A percentile compares a stretch with the other conserved stretches of the same genome.
Evolutionary conservation across 1,140 invertebrate species (phyloP).

Genomic region (Chironomus tepperi): DNA sequence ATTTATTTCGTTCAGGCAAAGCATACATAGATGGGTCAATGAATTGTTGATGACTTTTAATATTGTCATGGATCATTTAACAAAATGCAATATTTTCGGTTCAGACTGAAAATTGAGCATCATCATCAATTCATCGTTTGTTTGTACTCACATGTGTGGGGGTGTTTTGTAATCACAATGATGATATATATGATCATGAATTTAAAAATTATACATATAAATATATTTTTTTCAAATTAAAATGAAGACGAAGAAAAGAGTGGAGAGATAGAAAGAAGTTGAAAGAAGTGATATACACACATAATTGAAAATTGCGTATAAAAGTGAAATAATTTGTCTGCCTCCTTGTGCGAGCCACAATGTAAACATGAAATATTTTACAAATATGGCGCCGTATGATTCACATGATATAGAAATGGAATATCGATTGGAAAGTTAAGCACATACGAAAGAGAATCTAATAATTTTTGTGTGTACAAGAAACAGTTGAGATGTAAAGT

Average conservation of each 20-base stretch:
- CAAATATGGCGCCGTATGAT: slow-evolving; percentile 20
- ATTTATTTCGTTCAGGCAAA: no score
- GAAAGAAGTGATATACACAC: background rate
- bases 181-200: no score
- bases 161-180: background rate
- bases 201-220: background rate
- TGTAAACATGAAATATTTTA: slow-evolving; percentile 21
- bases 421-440: background rate
- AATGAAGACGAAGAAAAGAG: background rate
- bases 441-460: background rate
- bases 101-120: no score
- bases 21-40: background rate
- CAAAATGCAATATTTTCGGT: background rate
- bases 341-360: background rate
- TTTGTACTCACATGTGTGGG: background rate
- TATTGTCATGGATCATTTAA: slow-evolving; percentile 14
- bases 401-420: background rate
- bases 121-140: no score
- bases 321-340: slow-evolving; percentile 1
- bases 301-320: background rate
- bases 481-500: background rate
- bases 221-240: background rate
- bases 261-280: background rate
- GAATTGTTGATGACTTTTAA: slow-evolving; percentile 8
- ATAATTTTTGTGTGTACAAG: slow-evolving; percentile 5